A percentile compares a stretch with the other conserved stretches of the same genome.
phyloP scores from a whole-genome alignment of 2,888 invertebrate genomes.

The Epirrita christyi region DNA sequence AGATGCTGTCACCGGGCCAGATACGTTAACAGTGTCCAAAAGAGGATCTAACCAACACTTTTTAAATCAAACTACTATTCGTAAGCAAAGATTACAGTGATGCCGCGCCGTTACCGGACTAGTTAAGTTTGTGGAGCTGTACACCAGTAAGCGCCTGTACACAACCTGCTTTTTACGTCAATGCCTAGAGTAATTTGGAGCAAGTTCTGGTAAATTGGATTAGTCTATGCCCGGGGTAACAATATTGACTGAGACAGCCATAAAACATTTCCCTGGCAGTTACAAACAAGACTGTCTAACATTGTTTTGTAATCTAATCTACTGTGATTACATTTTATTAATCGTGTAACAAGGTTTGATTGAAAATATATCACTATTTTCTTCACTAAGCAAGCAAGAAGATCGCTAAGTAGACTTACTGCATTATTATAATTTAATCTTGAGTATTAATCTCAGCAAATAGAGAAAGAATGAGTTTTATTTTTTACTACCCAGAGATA shows the following conservation, averaged over 20 bases:
- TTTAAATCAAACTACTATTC: background rate
- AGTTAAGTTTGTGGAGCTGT: no score
- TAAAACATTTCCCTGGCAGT: conserved; percentile 33
- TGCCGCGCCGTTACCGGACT: no score
- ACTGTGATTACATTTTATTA: conserved; percentile 19
- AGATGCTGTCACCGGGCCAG: no score
- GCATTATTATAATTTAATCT: no score
- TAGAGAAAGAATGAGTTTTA: no score
- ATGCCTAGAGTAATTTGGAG: conserved; percentile 22
- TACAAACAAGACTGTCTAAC: conserved; percentile 35
- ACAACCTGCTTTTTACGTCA: conserved; percentile 8
- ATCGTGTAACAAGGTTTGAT: conserved; percentile 8
- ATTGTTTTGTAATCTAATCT: conserved; percentile 29
- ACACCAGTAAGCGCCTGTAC: background rate
- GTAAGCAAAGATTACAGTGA: background rate
- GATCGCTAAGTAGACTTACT: no score
- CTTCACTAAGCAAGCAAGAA: no score
- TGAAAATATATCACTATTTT: conserved; percentile 24
- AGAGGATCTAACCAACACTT: no score
- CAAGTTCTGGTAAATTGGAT: conserved; percentile 31
- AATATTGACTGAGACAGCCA: conserved; percentile 34
- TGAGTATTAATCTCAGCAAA: no score
- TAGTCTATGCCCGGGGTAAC: conserved; percentile 35
- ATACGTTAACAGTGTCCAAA: no score
- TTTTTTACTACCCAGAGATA: no score